Evolutionary conservation across 2,888 invertebrate species (phyloP), one percentile per base, ranked within the genome.

Genomic region (Plusia festucae): DNA sequence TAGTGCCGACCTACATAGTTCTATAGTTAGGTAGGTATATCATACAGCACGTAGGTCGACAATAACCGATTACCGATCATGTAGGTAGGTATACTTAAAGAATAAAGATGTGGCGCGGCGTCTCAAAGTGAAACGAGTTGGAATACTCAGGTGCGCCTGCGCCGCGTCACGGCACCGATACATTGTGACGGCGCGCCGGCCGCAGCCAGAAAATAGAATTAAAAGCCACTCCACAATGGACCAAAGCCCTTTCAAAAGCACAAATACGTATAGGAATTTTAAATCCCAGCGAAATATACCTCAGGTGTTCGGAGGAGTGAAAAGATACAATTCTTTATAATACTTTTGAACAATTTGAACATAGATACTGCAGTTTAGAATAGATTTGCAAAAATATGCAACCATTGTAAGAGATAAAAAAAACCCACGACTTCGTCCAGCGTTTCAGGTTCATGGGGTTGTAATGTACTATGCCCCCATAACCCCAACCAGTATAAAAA

Each of bases 91-190:
- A n/a, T n/a, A n/a, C n/a, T n/a, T n/a, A n/a, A 24, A 5, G 24
- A 3, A 70, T 66, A 74, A 85, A 85, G 73, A 84, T 84, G 88
- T 90, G 90, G 90, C 87, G 81, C 90, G 90, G 90, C 87, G 81
- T 87, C 82, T 87, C 88, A 91, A 91, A 91, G 92, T 78, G 56
- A 81, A 90, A 88, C 86, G 86, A 85, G 85, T 86, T 85, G 86
- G 88, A 90, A 93, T 93, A 92, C 93, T 92, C 93, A 93, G 93
- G 93, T 93, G 93, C 88, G 91, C 86, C 76, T 75, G 82, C 79
- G 72, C 79, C 67, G 70, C 79, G 73, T 77, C 82, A 78, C 76
- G 77, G 76, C 74, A 73, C 87, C 62, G 82, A 79, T 90, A 91
- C 91, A 91, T 87, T 91, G 91, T 90, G 87, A 86, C 82, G 85